Evolutionary conservation across 2,797 vertebrate species (phyloP), one percentile per base, ranked within the genome.

Genomic region (Scolopax rusticola): DNA sequence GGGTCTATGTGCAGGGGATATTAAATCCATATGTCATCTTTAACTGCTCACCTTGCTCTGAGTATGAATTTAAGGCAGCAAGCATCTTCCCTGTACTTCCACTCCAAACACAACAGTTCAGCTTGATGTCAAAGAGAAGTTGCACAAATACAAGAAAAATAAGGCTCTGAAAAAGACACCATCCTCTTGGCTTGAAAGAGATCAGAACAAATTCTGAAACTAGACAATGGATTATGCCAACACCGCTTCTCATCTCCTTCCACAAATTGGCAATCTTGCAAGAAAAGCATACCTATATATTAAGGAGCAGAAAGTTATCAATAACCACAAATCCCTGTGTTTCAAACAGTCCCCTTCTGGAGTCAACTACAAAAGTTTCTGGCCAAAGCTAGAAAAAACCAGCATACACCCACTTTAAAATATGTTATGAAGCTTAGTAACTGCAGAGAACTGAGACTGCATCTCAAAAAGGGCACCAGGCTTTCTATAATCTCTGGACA

Each of bases 351-450:
- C 5, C 1, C 5, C 6, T 47, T 73, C 7, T 12, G 30, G 15
- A 82, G 8, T 30, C 13, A 91, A 12, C 12, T 64, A 15, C 8
- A 73, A 47, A 71, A 60, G 15, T n/a, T 91, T 67, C 45, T 41
- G 7, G 5, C 25, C 36, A 69, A 54, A 69, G 20, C 12, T 12
- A 9, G 11, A 10, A 43, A 65, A 61, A 75, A 2, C 36, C 3
- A 87, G 2, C 3, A 14, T 7, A 6, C 19, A 3, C 1, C 36
- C 0, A 1, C 5, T 47, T 75, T n/a, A 48, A 23, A 85, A 9
- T 2, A 15, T 0, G 0, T 10, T 9, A 0, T 41, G 4, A 79
- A 67, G 28, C 6, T 63, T 20, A 43, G 9, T 6, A 57, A 8
- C 17, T 32, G 12, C 25, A 64, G 56, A 85, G 23, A 85, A 25